Conservation (phyloP, 1,140 invertebrate genomes). For the Drosophila pallidifrons region DNA sequence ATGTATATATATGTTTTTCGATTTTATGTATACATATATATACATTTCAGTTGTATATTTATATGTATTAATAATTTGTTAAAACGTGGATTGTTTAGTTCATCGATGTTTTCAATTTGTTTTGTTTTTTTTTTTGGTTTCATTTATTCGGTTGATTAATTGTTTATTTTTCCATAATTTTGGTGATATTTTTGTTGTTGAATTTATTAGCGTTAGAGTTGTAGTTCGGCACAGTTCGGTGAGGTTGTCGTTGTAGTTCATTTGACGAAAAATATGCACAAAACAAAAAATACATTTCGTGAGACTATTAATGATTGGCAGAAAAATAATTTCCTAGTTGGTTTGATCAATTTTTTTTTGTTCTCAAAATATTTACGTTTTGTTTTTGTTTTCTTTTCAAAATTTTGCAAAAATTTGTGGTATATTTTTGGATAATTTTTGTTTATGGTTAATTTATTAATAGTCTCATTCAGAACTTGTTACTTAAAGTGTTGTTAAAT, state of each 20-base stretch:
- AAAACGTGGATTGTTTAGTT: slow-evolving; percentile 31
- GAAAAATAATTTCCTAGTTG: slow-evolving; percentile 49
- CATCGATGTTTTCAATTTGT: slow-evolving; percentile 18
- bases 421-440: slow-evolving; percentile 18
- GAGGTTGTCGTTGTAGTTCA: slow-evolving; percentile 63
- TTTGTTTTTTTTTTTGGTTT: slow-evolving; percentile 11
- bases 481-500: slow-evolving; percentile 83
- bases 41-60: slow-evolving; percentile 12
- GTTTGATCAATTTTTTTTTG: slow-evolving; percentile 40
- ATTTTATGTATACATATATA: slow-evolving; percentile 40
- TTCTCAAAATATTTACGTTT: slow-evolving; percentile 12
- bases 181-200: slow-evolving; percentile 49
- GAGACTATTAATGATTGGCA: slow-evolving; percentile 82
- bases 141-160: slow-evolving; percentile 39
- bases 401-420: slow-evolving; percentile 23
- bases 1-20: slow-evolving; percentile 20
- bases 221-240: slow-evolving; percentile 69
- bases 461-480: slow-evolving; percentile 85
- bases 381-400: not conserved
- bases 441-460: slow-evolving; percentile 63
- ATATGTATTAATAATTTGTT: slow-evolving; percentile 54
- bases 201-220: slow-evolving; percentile 48
- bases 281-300: slow-evolving; percentile 84
- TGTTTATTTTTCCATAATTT: slow-evolving; percentile 45
- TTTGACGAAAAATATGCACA: slow-evolving; percentile 82